Conservation (phyloP, 1,140 invertebrate genomes). For the Diuraphis noxia region DNA sequence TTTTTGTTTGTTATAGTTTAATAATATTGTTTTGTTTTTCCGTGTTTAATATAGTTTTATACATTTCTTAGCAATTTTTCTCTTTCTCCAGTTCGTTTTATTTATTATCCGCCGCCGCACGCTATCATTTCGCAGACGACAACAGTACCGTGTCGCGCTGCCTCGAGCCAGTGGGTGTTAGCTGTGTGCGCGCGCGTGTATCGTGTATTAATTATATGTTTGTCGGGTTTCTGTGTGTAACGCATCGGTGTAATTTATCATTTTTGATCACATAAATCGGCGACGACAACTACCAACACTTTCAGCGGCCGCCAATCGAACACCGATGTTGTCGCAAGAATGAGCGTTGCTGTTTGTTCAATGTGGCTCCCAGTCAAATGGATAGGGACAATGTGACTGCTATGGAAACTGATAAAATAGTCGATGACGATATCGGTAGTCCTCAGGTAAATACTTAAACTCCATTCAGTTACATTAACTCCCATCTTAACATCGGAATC, state of each 20-base stretch:
- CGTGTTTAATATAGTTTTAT: background rate
- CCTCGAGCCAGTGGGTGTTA: slow-evolving; percentile 10
- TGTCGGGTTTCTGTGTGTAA: background rate
- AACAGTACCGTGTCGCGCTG: background rate
- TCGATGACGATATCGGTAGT: slow-evolving; percentile 66
- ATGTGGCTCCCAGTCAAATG: slow-evolving; percentile 51
- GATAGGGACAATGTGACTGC: slow-evolving; percentile 63
- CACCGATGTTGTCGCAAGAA: slow-evolving; percentile 12
- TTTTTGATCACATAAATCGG: background rate
- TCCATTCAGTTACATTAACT: no score
- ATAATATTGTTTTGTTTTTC: background rate
- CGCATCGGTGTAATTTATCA: background rate
- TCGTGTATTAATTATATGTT: background rate
- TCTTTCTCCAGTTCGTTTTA: background rate
- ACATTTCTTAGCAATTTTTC: background rate
- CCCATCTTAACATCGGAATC: background rate
- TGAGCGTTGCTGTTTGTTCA: slow-evolving; percentile 4
- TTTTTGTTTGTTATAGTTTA: background rate
- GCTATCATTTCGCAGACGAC: background rate
- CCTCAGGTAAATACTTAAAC: slow-evolving; percentile 63
- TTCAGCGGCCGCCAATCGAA: background rate
- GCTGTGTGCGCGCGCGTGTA: slow-evolving; percentile 8
- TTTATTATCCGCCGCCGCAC: background rate
- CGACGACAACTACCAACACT: background rate
- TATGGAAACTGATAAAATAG: slow-evolving; percentile 71